Evolutionary conservation across 2,888 invertebrate genomes (phyloP), one percentile per base, ranked within the genome.

Genomic region (Lydus trimaculatus): DNA sequence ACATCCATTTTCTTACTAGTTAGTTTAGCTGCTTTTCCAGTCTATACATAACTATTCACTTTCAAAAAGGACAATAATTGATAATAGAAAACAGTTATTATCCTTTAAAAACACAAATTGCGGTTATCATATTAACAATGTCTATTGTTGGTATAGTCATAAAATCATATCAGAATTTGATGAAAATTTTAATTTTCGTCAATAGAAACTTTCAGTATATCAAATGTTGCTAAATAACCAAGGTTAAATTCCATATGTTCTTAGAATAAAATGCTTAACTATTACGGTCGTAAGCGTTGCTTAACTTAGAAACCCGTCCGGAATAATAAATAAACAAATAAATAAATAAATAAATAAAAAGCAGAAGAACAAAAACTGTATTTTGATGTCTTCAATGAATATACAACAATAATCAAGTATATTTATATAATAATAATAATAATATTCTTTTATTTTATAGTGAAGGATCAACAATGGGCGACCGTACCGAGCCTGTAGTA

Each of bases 381-480:
- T 31, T 6, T 31, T 36, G 3, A 36, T 36, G 15, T 28, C 28
- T 4, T 28, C 28, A 39, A 39, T n/a, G 39, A 39, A 39, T 8
- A 39, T 17, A 36, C 13, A 36, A 36, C 3, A 15, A 15, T 36
- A 36, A 36, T 13, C 13, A 13, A 3, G 3, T 4, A 36, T 13
- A 4, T 4, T 11, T 2, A 13, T 36, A 1, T 36, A 13, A 13
- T 36, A 4, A 13, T 4, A 36, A 15, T 36, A 13, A n/a, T 43
- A n/a, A 43, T 17, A 28, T 31, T 58, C 8, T 68, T 72, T 70
- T 63, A 36, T 72, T 75, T 85, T 85, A 7, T 82, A 87, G 87
- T 79, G 87, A 87, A 77, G 79, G 78, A 69, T 78, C 83, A 71
- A 78, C 82, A 69, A 85, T 84, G 83, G 83, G 84, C 64, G 86